Evolutionary conservation across 2,113 vertebrate genomes (phyloP), one percentile per base, ranked within the genome.

Genomic region (Pollimyrus isidori): DNA sequence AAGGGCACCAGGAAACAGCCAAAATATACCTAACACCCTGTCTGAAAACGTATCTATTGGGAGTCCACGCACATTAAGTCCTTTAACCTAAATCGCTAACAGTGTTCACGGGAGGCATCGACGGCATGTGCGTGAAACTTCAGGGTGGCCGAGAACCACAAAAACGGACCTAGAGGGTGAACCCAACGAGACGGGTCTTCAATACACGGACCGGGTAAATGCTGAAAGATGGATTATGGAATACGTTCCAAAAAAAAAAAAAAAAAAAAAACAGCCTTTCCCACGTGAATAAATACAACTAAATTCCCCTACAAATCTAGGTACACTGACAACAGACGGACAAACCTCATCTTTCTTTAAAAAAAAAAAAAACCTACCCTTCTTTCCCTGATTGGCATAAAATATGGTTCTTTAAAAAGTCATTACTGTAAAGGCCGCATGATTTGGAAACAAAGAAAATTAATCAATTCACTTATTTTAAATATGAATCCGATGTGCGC

Each of bases 401-500:
- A 85, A 88, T 62, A 50, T 53, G 62, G 19, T 35, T 42, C 52
- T 50, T 82, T 45, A 89, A 90, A 45, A 89, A 90, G 85, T 80
- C 73, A 53, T 35, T 9, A 84, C 52, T 35, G 87, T 39, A 56
- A 89, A 88, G 65, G 48, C 39, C 23, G 88, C 58, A 90, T 58
- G 82, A 30, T 46, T 56, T 69, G 84, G 65, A 89, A 87, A 86
- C 45, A 88, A n/a, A 76, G 50, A 76, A 76, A 0, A 76, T 39
- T 15, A 80, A 39, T 76, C 35, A 73, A 13, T 30, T 76, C 69
- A 76, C 13, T 17, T 35, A 65, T 21, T 58, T 87, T 39, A 83
- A 46, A 83, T 52, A 58, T 58, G 82, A 90, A 89, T 87, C 46
- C 53, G 65, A 86, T 88, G 89, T 85, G 69, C 87, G 87, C 56